Conservation (phyloP, 2,113 vertebrate species). For the Marmota monax region DNA sequence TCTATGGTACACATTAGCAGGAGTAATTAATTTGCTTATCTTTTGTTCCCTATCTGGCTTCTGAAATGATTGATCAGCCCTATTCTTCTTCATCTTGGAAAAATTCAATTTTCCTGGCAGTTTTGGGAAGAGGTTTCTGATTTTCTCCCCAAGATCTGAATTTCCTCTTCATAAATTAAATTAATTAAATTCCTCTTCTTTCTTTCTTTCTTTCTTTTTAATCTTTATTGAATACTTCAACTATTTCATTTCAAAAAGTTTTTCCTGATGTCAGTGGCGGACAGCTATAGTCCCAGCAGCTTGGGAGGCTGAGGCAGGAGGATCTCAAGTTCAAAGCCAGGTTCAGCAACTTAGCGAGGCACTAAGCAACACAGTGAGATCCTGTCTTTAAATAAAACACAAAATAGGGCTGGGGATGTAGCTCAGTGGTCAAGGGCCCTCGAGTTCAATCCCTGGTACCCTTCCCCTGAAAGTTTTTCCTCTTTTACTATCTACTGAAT, state of each 20-base stretch:
- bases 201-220: not conserved
- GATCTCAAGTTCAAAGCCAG: too few species aligned
- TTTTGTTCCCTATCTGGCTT: not conserved
- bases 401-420: too few species aligned
- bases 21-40: not conserved
- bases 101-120: not conserved
- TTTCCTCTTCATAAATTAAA: constrained; percentile 25
- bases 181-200: not conserved
- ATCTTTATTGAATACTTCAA: not conserved
- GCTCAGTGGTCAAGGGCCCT: too few species aligned
- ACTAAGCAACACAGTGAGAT: too few species aligned
- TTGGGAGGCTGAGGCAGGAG: too few species aligned
- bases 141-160: not conserved
- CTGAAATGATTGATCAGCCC: not conserved
- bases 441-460: too few species aligned
- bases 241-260: not conserved
- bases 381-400: too few species aligned
- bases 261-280: too few species aligned
- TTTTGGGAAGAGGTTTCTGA: not conserved
- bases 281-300: too few species aligned
- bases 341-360: too few species aligned
- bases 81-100: not conserved
- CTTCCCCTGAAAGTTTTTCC: not conserved
- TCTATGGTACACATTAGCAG: not conserved
- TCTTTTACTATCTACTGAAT: not conserved